These are phyloP conservation scores for Channa maculata DNA, from an alignment of 2,113 vertebrate species.

Conservation along the genomic window DNA sequence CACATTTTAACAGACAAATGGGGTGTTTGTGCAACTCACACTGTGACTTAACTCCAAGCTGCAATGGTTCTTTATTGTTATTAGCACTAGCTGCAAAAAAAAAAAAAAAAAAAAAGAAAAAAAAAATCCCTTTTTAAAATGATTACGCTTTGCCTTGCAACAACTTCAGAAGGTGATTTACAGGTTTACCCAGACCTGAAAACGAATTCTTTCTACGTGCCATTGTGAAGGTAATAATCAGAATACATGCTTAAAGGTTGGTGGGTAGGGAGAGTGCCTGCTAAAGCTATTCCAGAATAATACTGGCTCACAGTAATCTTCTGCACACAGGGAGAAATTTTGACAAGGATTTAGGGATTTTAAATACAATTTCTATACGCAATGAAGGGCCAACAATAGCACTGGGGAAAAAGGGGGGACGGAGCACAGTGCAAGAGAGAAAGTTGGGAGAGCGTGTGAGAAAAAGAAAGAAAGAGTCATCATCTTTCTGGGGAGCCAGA, in stretches of 20 bases:
- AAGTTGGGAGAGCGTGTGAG: constrained; percentile 26
- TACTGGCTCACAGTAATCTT: constrained; percentile 74
- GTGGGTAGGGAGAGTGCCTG: constrained; percentile 61
- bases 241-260: constrained; percentile 65
- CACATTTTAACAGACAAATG: constrained; percentile 11
- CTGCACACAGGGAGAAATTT: constrained; percentile 71
- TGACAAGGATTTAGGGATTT: constrained; percentile 79
- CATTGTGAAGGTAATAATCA: constrained; percentile 74
- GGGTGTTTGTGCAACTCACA: background rate
- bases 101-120: background rate
- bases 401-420: constrained; percentile 14
- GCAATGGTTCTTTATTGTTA: constrained; percentile 18
- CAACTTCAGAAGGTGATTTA: constrained; percentile 51
- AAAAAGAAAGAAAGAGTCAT: constrained; percentile 55
- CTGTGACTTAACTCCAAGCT: constrained; percentile 21
- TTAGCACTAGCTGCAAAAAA: background rate
- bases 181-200: constrained; percentile 61
- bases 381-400: constrained; percentile 61
- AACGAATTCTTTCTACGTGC: constrained; percentile 48
- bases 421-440: constrained; percentile 9
- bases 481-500: constrained; percentile 65
- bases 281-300: constrained; percentile 75
- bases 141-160: constrained; percentile 36
- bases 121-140: background rate
- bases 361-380: constrained; percentile 75